Percentiles rank a stretch among this genome's conserved stretches.
Evolutionary conservation across 2,888 invertebrate species (phyloP).

Genomic region (Flexamia atlantica): DNA sequence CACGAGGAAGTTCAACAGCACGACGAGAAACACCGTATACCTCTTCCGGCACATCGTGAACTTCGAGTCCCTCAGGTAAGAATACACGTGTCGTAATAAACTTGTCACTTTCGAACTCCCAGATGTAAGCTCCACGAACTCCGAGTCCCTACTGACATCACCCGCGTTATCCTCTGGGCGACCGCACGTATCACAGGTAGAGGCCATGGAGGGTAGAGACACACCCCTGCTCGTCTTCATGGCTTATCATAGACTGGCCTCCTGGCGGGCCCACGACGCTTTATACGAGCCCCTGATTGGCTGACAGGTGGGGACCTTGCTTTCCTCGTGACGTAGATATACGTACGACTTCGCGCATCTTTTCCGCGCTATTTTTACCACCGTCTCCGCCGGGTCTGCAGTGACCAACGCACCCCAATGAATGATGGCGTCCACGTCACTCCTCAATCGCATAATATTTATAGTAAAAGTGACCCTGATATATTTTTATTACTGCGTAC

Average conservation of each 20-base stretch:
- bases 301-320: constrained; percentile 21
- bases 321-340: constrained; percentile 51
- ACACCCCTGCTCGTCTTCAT: constrained; percentile 21
- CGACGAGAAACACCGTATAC: background rate
- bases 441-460: too few species aligned
- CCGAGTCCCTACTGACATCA: too few species aligned
- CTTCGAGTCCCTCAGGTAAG: background rate
- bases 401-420: background rate
- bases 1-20: background rate
- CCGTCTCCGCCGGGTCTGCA: background rate
- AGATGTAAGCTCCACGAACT: too few species aligned
- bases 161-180: background rate
- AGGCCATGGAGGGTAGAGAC: background rate
- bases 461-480: too few species aligned
- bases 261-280: background rate
- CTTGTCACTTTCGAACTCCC: background rate
- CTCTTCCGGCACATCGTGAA: background rate
- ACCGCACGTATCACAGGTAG: background rate
- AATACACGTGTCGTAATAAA: background rate
- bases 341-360: constrained; percentile 20
- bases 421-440: too few species aligned
- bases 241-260: constrained; percentile 35
- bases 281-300: constrained; percentile 13
- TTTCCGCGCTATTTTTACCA: constrained; percentile 36
- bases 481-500: too few species aligned